Evolutionary conservation across 2,797 vertebrate genomes (phyloP).

Genomic region (Semaprochilodus insignis): DNA sequence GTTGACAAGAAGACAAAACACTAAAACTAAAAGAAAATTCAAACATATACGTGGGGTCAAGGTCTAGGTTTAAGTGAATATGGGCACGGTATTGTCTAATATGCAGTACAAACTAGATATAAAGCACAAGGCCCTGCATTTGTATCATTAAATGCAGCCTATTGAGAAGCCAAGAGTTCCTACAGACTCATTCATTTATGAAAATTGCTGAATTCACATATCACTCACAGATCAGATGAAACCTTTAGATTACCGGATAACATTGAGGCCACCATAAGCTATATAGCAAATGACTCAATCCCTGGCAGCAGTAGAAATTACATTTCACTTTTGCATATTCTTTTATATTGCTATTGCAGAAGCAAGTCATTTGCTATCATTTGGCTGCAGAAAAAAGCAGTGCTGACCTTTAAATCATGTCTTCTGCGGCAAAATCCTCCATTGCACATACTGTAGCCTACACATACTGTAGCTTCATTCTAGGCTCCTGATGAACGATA

Average conservation of each 20-base stretch:
- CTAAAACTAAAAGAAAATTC: no score
- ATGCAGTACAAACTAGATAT: not conserved
- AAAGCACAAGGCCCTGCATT: not conserved
- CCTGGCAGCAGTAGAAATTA: conserved; percentile 1
- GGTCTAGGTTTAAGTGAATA: not conserved
- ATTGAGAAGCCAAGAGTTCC: not conserved
- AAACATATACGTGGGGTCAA: not conserved
- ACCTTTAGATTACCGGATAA: not conserved
- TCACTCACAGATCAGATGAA: not conserved
- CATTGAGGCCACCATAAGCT: not conserved
- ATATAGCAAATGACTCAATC: not conserved
- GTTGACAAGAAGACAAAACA: no score
- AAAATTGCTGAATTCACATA: not conserved
- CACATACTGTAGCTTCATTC: conserved; percentile 12
- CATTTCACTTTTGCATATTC: not conserved
- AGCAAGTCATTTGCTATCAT: not conserved
- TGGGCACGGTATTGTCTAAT: not conserved
- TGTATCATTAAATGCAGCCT: not conserved
- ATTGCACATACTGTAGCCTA: not conserved
- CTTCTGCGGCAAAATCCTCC: not conserved
- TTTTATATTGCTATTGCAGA: not conserved
- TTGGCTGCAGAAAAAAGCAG: not conserved
- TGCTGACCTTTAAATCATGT: conserved; percentile 17
- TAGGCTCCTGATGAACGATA: not conserved
- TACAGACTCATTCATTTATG: no score